phyloP scores from a whole-genome alignment of 2,113 vertebrate genomes.

The Protobothrops flavoviridis region DNA sequence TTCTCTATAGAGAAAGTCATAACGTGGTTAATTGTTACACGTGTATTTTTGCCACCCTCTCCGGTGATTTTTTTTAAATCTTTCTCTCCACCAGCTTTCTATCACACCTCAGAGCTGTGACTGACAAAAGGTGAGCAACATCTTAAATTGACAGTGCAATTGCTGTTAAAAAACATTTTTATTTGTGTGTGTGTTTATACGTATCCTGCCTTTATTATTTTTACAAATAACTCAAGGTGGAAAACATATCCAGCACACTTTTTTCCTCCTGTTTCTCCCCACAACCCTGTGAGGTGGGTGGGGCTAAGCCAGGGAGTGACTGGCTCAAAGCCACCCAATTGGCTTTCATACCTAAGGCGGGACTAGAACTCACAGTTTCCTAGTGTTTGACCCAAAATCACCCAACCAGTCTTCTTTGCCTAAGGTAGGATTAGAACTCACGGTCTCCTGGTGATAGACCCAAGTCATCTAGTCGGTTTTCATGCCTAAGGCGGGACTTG shows the following conservation, averaged over 20 bases:
- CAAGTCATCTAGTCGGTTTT: accelerated
- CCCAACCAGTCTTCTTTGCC: accelerated
- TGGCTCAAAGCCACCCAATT: background rate
- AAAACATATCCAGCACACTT: background rate
- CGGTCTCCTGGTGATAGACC: too few species aligned
- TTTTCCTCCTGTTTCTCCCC: background rate
- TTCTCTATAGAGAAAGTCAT: slow-evolving; percentile 47
- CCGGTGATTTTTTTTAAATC: slow-evolving; percentile 10
- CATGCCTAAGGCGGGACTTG: background rate
- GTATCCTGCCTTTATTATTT: background rate
- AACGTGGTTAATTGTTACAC: slow-evolving; percentile 40
- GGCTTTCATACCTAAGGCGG: background rate
- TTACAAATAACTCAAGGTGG: background rate
- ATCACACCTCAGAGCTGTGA: slow-evolving; percentile 3
- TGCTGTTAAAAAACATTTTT: background rate
- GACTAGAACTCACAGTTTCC: background rate
- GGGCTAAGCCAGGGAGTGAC: background rate
- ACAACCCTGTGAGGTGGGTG: background rate
- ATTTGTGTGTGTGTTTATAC: background rate
- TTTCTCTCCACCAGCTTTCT: background rate
- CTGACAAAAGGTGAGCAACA: background rate
- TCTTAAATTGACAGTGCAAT: background rate
- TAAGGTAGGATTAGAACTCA: too few species aligned
- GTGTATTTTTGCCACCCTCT: slow-evolving; percentile 39
- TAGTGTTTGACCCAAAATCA: too few species aligned